Base-by-base conservation (phyloP, 2,113 vertebrate genomes). In the Pongo pygmaeus region DNA sequence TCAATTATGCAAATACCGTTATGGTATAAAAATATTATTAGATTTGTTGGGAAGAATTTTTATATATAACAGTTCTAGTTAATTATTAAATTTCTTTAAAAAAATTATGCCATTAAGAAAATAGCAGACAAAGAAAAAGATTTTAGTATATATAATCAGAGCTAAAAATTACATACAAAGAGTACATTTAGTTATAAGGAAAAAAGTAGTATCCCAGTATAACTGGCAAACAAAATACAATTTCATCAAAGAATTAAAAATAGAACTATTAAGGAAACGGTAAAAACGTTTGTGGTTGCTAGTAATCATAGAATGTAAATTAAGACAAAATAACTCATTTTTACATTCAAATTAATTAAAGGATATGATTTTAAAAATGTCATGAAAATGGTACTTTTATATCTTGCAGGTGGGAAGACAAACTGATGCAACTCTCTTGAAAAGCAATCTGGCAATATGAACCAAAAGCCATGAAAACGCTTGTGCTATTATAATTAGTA, bases 1-100 rank as follows among this genome's bases (percentile, higher is more conserved):
- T 96, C 95, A 96, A 97, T 98, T 98, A 97, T 98, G 96, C 96
- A 98, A 98, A 98, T 98, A 96, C 67, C 98, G 95, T 98, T 98
- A 98, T 98, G 87, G 97, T 98, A 99, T 98, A 97, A 99, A 98
- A 98, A 98, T 97, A 98, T 67, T 90, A 87, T 98, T 98, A 98
- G 74, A 81, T 97, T 96, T 87, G n/a, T 91, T 97, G 93, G 84
- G 70, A 85, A 55, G 93, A 93, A 98, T 97, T 97, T 98, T 96
- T 92, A 75, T 79, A 32, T 57, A 61, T 92, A 98, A 92, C 81
- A 85, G 92, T 97, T 95, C 16, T 95, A 84, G 74, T 89, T 97
- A n/a, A 95, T 48, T 40, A 52, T 40, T 93, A 97, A 97, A 97
- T 94, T 18, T 91, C 27, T 88, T 22, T 78, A 79, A 72, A 97